A percentile compares a stretch with the other conserved stretches of the same genome.
Conservation (phyloP, 2,888 invertebrate genomes). For the Nymphalis polychloros region DNA sequence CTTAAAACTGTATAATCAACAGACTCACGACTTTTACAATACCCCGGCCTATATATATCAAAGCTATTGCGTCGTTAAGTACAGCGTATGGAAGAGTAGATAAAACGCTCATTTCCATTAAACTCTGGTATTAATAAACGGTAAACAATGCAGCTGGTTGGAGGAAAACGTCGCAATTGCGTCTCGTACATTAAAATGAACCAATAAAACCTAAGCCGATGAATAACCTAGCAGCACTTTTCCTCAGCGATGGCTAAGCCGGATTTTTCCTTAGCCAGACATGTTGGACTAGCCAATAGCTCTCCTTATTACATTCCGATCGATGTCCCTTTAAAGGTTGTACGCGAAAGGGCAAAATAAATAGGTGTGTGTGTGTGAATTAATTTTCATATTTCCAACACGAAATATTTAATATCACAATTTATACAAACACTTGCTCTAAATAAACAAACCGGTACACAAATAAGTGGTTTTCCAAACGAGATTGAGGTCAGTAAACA, state of each 20-base stretch:
- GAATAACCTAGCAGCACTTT: not conserved
- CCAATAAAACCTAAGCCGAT: conserved; percentile 4
- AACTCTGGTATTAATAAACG: conserved; percentile 5
- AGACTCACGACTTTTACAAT: too few species aligned
- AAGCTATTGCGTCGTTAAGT: not conserved
- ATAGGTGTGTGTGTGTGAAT: too few species aligned
- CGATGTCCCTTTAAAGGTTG: conserved; percentile 4
- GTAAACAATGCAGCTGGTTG: conserved; percentile 3
- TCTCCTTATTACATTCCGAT: conserved; percentile 10
- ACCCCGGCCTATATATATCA: not conserved
- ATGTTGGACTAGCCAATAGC: not conserved
- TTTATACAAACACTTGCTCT: conserved; percentile 41
- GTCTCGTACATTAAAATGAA: conserved; percentile 10
- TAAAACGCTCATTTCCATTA: conserved; percentile 8
- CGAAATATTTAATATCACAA: not conserved
- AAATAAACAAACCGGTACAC: conserved; percentile 59
- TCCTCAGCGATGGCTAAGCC: not conserved
- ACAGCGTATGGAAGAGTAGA: not conserved
- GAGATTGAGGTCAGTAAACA: conserved; percentile 50
- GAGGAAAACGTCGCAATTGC: conserved; percentile 9
- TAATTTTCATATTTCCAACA: not conserved
- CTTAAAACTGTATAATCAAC: too few species aligned
- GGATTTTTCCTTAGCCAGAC: conserved; percentile 10
- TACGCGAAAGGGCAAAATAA: not conserved
- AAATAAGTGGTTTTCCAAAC: conserved; percentile 21